Conservation (phyloP, 2,888 invertebrate genomes). For the Holacanthella duospinosa region DNA sequence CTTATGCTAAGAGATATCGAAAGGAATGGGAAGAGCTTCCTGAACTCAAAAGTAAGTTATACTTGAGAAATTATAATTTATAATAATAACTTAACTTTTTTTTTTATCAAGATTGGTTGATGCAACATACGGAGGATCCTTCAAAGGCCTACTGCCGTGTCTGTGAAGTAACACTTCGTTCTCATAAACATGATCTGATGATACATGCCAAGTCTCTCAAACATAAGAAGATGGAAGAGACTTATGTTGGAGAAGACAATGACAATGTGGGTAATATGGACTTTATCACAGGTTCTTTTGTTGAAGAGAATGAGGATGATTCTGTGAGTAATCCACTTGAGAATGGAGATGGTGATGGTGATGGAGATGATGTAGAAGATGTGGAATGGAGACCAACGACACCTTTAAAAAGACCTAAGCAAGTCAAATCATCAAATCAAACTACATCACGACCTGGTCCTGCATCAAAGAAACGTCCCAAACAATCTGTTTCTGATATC, state of each 20-base stretch:
- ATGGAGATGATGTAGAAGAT: neutral
- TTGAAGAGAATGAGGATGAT: conserved; percentile 14
- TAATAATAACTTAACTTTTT: neutral
- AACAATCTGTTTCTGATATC: conserved; percentile 16
- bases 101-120: conserved; percentile 27
- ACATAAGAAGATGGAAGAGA: conserved; percentile 14
- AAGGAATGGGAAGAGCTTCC: conserved; percentile 29
- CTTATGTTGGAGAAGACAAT: neutral
- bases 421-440: too few species aligned
- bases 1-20: conserved; percentile 11
- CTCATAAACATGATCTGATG: conserved; percentile 27
- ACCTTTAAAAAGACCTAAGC: neutral
- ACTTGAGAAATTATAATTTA: neutral
- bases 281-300: conserved; percentile 11
- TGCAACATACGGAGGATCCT: conserved; percentile 20
- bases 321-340: conserved; percentile 20
- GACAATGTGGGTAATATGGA: conserved; percentile 14
- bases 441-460: neutral
- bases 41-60: conserved; percentile 24
- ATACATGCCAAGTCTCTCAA: conserved; percentile 23
- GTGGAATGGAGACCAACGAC: neutral
- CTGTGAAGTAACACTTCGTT: conserved; percentile 23
- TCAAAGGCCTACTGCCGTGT: conserved; percentile 28
- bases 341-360: conserved; percentile 13
- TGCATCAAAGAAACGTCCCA: too few species aligned